These are phyloP conservation scores for Lepidochitona cinerea DNA, from an alignment of 2,888 invertebrate species.

Conservation along the genomic window DNA sequence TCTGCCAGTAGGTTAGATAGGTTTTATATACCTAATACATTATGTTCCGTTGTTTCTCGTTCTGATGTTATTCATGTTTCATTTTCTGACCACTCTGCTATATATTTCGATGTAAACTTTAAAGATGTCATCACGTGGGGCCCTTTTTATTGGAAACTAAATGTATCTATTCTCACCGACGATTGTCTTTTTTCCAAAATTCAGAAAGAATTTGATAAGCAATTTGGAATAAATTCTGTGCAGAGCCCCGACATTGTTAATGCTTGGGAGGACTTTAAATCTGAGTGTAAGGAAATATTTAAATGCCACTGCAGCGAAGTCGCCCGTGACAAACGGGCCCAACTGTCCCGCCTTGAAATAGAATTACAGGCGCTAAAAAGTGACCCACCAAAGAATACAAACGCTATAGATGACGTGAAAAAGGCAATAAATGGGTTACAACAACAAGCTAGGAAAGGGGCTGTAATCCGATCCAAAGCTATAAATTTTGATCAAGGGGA, in stretches of 20 bases:
- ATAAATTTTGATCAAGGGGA: neutral
- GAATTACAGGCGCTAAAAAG: neutral
- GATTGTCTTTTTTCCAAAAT: neutral
- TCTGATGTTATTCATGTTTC: neutral
- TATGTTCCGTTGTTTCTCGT: neutral
- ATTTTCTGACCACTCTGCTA: neutral
- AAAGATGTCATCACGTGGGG: neutral
- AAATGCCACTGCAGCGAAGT: neutral
- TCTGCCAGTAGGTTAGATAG: neutral
- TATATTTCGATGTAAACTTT: neutral
- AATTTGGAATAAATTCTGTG: no score
- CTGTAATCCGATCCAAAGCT: neutral
- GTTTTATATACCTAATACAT: neutral
- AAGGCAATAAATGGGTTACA: neutral
- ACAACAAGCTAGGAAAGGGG: no score
- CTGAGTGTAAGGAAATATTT: neutral
- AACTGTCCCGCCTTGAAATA: neutral
- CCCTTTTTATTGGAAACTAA: neutral
- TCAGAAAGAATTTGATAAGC: no score
- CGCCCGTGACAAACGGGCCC: neutral
- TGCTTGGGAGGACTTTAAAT: neutral
- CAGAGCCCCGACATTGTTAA: neutral
- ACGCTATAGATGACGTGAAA: neutral
- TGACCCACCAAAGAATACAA: neutral
- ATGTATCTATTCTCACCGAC: neutral